A percentile compares a stretch with the other conserved stretches of the same genome.
phyloP scores from a whole-genome alignment of 2,113 vertebrate genomes.

The Litocranius walleri region DNA sequence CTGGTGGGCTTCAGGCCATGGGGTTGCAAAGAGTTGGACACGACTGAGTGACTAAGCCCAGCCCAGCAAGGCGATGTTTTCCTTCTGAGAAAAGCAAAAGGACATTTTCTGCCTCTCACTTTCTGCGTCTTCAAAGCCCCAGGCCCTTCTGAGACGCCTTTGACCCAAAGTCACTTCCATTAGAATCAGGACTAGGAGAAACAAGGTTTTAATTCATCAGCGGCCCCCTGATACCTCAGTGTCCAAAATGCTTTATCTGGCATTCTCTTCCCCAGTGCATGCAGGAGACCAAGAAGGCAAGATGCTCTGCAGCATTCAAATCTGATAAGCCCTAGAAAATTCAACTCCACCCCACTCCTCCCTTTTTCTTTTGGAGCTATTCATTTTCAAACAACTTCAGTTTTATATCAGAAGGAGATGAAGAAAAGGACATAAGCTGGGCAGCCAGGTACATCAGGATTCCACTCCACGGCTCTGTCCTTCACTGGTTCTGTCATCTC shows the following conservation, averaged over 20 bases:
- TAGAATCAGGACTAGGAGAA: neutral
- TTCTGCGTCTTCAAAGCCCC: neutral
- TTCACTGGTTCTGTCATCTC: neutral
- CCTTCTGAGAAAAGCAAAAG: slow-evolving; percentile 24
- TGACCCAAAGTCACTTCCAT: neutral
- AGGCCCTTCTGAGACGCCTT: neutral
- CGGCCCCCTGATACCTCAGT: fast-evolving
- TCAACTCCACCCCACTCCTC: neutral
- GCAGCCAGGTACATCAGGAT: no score
- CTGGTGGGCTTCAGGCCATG: neutral
- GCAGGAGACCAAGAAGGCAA: neutral
- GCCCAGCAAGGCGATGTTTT: neutral
- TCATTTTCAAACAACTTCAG: neutral
- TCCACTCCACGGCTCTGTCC: neutral
- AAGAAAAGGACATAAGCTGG: neutral
- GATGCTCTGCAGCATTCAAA: neutral
- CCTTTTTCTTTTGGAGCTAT: neutral
- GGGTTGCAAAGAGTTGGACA: neutral
- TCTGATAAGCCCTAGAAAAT: neutral
- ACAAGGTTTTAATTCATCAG: neutral
- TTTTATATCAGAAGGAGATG: neutral
- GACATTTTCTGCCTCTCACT: neutral
- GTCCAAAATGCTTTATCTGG: neutral
- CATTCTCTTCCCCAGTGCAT: neutral
- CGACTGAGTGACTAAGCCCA: neutral